Evolutionary conservation across 2,113 vertebrate species (phyloP).

Genomic region (Tyto alba): DNA sequence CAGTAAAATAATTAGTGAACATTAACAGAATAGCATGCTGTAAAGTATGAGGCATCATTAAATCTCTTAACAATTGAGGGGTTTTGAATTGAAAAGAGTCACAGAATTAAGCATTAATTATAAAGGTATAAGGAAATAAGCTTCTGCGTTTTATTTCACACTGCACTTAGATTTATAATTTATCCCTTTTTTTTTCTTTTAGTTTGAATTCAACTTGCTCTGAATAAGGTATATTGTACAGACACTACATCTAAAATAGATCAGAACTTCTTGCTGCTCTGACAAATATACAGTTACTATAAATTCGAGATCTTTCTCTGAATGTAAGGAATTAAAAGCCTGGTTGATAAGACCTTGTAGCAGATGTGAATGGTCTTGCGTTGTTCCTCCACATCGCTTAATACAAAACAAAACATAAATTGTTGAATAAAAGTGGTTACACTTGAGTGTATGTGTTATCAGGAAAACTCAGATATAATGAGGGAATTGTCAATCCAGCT

Average conservation of each 20-base stretch:
- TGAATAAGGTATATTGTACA: background rate
- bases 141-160: background rate
- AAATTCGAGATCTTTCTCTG: background rate
- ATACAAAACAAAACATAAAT: background rate
- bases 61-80: background rate
- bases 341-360: background rate
- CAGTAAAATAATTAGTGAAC: background rate
- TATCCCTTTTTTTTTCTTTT: background rate
- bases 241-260: background rate
- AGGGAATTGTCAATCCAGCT: background rate
- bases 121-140: background rate
- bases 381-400: background rate
- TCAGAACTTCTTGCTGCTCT: background rate
- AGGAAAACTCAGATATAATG: background rate
- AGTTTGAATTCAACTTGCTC: background rate
- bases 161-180: background rate
- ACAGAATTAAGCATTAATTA: background rate
- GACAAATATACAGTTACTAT: background rate
- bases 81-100: background rate
- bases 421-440: background rate
- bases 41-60: background rate
- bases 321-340: background rate
- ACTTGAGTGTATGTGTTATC: accelerated
- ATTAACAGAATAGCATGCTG: background rate
- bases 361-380: background rate